Base-by-base conservation (phyloP, 2,113 vertebrate genomes). In the Tragelaphus buxtoni region DNA sequence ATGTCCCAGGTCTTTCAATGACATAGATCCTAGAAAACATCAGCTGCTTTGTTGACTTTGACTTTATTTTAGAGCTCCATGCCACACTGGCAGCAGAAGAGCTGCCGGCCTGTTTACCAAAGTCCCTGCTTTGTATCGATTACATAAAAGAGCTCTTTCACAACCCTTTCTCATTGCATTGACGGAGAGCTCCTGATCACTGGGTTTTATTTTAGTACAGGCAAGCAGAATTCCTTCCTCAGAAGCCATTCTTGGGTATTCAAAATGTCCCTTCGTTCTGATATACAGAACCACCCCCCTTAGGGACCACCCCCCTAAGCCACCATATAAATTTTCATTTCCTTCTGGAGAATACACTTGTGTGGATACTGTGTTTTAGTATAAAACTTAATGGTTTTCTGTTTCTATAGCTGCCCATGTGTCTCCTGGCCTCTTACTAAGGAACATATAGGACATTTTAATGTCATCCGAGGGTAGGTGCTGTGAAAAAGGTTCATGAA, bases 61-160 rank as follows among this genome's bases (percentile, higher is more conserved):
- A 56, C 55, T 95, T 87, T 82, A 42, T 39, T 90, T 95, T 42
- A 60, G 47, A 90, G 16, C 5, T 47, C 7, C 6, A 8, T 61
- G 87, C 55, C 87, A 94, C 1, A 1, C 14, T 93, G 92, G 74
- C 83, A 93, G 90, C 58, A 61, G 45, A 60, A 49, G 10, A 28
- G 30, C 17, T 72, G 56, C 81, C 94, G 88, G 76, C 35, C 28
- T 86, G 12, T 82, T 97, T 94, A 53, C 45, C 84, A 61, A 56
- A 69, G 94, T 90, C 55, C 60, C 79, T 92, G 45, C 42, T 97
- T 87, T 45, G 53, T 79, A 58, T 9, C 24, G 47, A 96, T 42
- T 86, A 93, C 79, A 91, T 76, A 90, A 97, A 80, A 42, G 26
- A 87, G 83, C 26, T 35, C 24, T 92, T 90, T 95, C 79, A n/a